These are phyloP conservation scores for Scalopus aquaticus DNA, from an alignment of 2,113 vertebrate species.

Conservation along the genomic window DNA sequence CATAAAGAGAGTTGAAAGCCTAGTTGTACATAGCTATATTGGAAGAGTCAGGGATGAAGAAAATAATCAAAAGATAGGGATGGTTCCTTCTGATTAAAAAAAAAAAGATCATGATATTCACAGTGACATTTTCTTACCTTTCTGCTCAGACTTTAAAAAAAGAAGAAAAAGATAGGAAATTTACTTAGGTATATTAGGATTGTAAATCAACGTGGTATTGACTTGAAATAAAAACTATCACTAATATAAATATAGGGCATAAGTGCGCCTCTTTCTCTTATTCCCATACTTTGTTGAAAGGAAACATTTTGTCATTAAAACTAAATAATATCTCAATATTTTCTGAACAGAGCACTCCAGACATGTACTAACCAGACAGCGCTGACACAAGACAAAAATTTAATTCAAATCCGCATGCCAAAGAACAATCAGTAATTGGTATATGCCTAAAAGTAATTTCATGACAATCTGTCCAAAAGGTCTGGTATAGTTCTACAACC, in stretches of 20 bases:
- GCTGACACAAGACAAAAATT: neutral
- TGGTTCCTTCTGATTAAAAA: neutral
- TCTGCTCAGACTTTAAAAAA: neutral
- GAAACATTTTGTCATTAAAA: neutral
- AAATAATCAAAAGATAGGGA: neutral
- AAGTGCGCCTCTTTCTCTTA: neutral
- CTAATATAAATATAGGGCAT: neutral
- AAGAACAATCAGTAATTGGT: neutral
- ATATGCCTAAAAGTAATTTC: neutral
- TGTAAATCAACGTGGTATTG: neutral
- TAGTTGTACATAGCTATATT: neutral
- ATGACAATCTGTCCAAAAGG: neutral
- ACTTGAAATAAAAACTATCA: constrained; percentile 4
- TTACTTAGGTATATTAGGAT: neutral
- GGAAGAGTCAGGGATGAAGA: neutral
- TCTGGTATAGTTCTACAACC: neutral
- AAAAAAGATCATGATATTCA: neutral
- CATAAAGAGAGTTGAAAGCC: neutral
- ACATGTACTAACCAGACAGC: neutral
- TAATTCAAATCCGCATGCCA: neutral
- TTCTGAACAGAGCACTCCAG: neutral
- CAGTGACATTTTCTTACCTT: neutral
- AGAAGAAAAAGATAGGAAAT: neutral
- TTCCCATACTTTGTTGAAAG: neutral
- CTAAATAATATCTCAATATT: neutral